Conservation (phyloP, 2,888 invertebrate genomes). For the Corythucha ciliata region DNA sequence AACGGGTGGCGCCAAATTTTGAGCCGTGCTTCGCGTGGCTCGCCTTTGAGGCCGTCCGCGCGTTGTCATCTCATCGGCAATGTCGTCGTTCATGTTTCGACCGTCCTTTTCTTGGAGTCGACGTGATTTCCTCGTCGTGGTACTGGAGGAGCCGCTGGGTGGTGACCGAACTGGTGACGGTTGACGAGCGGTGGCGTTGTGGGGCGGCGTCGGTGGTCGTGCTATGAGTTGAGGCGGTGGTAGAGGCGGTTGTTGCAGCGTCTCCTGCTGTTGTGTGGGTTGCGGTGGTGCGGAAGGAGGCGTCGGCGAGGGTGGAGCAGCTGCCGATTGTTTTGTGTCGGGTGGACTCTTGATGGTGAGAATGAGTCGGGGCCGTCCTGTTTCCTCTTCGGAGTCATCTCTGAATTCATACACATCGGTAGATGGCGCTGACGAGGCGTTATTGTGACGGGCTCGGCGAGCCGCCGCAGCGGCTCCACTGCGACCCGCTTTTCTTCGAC, state of each 20-base stretch:
- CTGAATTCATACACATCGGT: constrained; percentile 84
- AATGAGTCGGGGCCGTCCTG: constrained; percentile 62
- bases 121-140: constrained; percentile 67
- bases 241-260: too few species aligned
- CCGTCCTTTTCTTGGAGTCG: constrained; percentile 52
- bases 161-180: too few species aligned
- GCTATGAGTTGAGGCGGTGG: constrained; percentile 26
- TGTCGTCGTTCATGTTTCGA: constrained; percentile 71
- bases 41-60: constrained; percentile 46
- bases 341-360: constrained; percentile 64
- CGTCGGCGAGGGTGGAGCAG: constrained; percentile 24
- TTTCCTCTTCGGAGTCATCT: constrained; percentile 74
- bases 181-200: constrained; percentile 42
- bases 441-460: constrained; percentile 29
- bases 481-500: constrained; percentile 41
- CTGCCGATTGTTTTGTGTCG: constrained; percentile 38
- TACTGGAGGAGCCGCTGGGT: constrained; percentile 41
- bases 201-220: constrained; percentile 31
- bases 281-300: constrained; percentile 32
- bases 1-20: constrained; percentile 38
- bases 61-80: constrained; percentile 58
- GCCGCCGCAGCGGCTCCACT: constrained; percentile 29
- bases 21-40: constrained; percentile 29
- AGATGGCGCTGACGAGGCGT: constrained; percentile 37
- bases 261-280: too few species aligned